Base-by-base conservation (phyloP, 30 jellyfish, hydroid and myxozoan genomes). In the Turritopsis rubra region DNA sequence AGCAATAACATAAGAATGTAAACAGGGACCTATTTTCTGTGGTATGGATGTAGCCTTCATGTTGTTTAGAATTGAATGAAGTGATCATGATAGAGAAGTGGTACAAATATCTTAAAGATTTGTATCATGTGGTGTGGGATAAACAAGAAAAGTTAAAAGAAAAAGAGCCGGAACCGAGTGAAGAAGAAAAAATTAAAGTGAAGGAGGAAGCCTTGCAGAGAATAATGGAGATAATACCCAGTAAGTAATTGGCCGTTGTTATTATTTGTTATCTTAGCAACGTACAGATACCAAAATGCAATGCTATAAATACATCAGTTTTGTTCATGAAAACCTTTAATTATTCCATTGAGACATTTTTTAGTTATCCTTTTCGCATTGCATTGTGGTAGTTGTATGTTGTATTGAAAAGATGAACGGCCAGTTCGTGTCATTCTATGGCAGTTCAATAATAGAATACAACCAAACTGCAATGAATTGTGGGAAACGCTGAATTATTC, bases 61-160 rank as follows among this genome's bases (percentile, higher is more conserved):
- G 24, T 18, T 25, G 21, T 52, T 0, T 1, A 93, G 93, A 82
- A 28, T 52, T 93, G 27, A 94, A 88, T 71, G 98, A 93, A 29
- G 78, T 82, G 23, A 81, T 93, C 16, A 81, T 88, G 52, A 86
- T 88, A 28, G 98, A 88, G 65, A 84, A 96, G 21, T 93, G 98
- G 89, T 84, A 83, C 88, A 93, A 93, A 75, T 93, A 93, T 70
- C 73, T 93, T 82, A 77, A 71, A 30, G 98, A 93, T 79, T 21
- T 93, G 17, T 89, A 93, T 72, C 81, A 84, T 52, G 95, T 88
- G 71, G 87, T 93, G 21, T 93, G 98, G 98, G 92, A 86, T 80
- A 89, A 88, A 28, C 84, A 87, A 71, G 98, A 89, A 21, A 77
- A 83, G 52, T 79, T 93, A 52, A 88, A 25, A 71, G 95, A 88